These are phyloP conservation scores for Alsophila aescularia DNA, from an alignment of 2,888 invertebrate genomes.

Conservation along the genomic window DNA sequence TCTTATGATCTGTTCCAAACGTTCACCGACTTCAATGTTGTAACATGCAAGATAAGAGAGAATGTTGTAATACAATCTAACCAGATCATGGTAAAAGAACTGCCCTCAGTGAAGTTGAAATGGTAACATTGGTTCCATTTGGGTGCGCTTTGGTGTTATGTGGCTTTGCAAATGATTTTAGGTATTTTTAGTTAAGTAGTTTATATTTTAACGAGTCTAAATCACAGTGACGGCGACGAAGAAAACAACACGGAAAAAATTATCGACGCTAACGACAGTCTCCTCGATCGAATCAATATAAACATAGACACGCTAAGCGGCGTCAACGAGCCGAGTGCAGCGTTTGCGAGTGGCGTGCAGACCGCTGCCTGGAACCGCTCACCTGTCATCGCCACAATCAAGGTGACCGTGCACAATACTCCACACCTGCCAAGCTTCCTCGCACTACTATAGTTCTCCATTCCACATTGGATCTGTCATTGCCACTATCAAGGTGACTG, in stretches of 20 bases:
- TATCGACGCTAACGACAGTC: constrained; percentile 92
- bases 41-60: constrained; percentile 86
- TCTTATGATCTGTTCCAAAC: constrained; percentile 90
- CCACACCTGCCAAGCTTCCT: too few species aligned
- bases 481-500: constrained; percentile 66
- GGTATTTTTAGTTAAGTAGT: too few species aligned
- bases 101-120: constrained; percentile 71
- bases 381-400: constrained; percentile 65
- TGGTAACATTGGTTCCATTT: constrained; percentile 44
- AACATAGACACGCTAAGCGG: constrained; percentile 86
- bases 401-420: too few species aligned
- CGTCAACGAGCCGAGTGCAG: constrained; percentile 45
- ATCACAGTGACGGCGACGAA: constrained; percentile 50
- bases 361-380: constrained; percentile 49
- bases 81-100: constrained; percentile 82
- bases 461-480: too few species aligned
- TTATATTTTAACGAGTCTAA: not conserved
- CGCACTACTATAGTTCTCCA: too few species aligned
- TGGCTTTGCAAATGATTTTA: not conserved
- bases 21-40: constrained; percentile 89
- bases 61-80: constrained; percentile 81
- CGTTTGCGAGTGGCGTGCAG: constrained; percentile 30
- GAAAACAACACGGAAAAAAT: constrained; percentile 86
- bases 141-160: not conserved
- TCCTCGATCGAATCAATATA: constrained; percentile 92